These are phyloP conservation scores for Eptesicus fuscus DNA, from an alignment of 2,113 vertebrate genomes.

Conservation along the genomic window DNA sequence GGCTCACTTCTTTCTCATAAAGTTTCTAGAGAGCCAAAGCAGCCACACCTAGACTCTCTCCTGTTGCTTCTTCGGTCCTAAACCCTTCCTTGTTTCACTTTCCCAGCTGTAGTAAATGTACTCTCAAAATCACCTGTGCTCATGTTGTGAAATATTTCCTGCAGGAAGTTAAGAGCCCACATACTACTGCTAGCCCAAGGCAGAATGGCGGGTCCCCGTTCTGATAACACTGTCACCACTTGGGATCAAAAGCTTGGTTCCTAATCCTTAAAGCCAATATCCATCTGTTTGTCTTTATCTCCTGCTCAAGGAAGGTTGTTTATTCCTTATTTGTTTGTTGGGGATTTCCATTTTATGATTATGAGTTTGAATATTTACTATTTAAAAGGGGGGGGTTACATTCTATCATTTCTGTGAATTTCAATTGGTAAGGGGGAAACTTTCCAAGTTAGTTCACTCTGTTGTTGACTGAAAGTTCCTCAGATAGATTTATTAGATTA, in stretches of 20 bases:
- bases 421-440: not conserved
- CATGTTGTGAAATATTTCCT: not conserved
- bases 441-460: not conserved
- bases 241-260: not conserved
- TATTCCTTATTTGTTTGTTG: not conserved
- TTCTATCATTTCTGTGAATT: constrained; percentile 24
- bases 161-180: not conserved
- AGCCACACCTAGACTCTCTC: not conserved
- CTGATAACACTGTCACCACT: not conserved
- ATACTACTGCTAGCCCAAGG: not conserved
- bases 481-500: not conserved
- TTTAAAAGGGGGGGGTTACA: not conserved
- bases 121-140: not conserved
- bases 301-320: not conserved
- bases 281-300: not conserved
- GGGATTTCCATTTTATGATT: constrained; percentile 5
- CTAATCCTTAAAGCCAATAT: constrained; percentile 13
- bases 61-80: not conserved
- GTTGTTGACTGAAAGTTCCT: not conserved
- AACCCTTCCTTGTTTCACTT: not conserved
- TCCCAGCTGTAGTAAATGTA: not conserved
- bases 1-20: no score
- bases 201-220: not conserved
- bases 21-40: not conserved
- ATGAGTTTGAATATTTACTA: not conserved